Base-by-base conservation (phyloP, 2,113 vertebrate genomes). In the Pituophis catenifer region DNA sequence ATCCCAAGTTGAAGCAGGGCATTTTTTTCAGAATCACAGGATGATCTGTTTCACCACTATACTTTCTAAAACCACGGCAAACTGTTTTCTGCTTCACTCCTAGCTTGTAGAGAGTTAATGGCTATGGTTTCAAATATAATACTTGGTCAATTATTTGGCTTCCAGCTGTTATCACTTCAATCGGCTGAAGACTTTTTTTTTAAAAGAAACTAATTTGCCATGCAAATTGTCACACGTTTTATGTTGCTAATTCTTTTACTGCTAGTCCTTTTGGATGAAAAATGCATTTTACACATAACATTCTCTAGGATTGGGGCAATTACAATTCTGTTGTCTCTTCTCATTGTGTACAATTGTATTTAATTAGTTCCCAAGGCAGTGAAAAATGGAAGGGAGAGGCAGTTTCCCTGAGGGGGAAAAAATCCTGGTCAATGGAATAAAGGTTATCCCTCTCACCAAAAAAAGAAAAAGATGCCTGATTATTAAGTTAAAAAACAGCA, bases 181-280 rank as follows among this genome's bases (percentile, higher is more conserved):
- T 97, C 97, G 97, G 96, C 97, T 97, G 96, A 95, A 81, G 97
- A 97, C 96, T 97, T 97, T 98, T 97, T 96, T 97, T 97, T 97
- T 94, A 95, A 94, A 94, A 92, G 95, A 95, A 96, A 97, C 95
- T 96, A 97, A 96, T 94, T 93, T 96, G 96, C 96, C 96, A 95
- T 97, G 97, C 97, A 97, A 96, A 91, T 97, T 95, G 96, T 91
- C 95, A 97, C 96, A 96, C 96, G 96, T 97, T 97, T 97, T 97
- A 97, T 97, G 97, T 97, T 98, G 97, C 97, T 97, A 95, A 97
- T 97, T 95, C 97, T 98, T 98, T 97, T 98, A 98, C 97, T 98
- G 97, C 98, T 97, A 95, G 96, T 96, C 95, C 97, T 97, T 98
- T 97, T 97, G 97, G 95, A 96, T 96, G 96, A 98, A 97, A 97